These are phyloP conservation scores for Hoplodrina ambigua DNA, from an alignment of 2,888 invertebrate species.

Conservation along the genomic window DNA sequence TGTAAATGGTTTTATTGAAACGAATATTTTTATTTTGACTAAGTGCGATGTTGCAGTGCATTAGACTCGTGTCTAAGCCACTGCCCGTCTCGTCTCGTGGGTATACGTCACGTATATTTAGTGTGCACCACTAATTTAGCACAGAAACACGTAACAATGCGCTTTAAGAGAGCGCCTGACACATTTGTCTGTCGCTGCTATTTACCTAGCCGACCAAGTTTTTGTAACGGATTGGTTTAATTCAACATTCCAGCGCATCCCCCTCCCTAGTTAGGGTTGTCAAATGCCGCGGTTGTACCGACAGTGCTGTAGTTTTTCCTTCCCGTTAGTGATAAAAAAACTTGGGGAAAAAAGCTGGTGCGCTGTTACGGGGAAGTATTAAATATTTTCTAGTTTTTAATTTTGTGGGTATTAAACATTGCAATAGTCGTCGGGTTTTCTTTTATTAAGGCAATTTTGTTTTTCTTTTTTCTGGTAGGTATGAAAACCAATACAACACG, in stretches of 20 bases:
- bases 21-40: too few species aligned
- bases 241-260: slow-evolving; percentile 66
- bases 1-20: too few species aligned
- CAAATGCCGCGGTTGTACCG: slow-evolving; percentile 29
- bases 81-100: too few species aligned
- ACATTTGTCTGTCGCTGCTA: slow-evolving; percentile 66
- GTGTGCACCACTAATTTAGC: slow-evolving; percentile 46
- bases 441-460: slow-evolving; percentile 28
- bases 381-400: neutral
- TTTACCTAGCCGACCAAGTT: slow-evolving; percentile 70
- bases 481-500: too few species aligned
- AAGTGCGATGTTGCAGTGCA: neutral
- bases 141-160: slow-evolving; percentile 51
- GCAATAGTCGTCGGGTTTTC: neutral
- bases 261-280: slow-evolving; percentile 59
- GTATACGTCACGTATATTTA: slow-evolving; percentile 16
- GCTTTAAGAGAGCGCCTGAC: slow-evolving; percentile 57
- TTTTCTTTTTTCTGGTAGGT: slow-evolving; percentile 3
- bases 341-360: neutral
- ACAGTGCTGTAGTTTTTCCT: slow-evolving; percentile 36
- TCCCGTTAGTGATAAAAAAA: slow-evolving; percentile 11
- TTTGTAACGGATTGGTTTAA: slow-evolving; percentile 76
- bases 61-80: neutral
- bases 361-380: neutral
- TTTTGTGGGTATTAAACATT: slow-evolving; percentile 19